Percentiles rank a stretch among this genome's conserved stretches.
These are phyloP conservation scores for Drosophila anceps DNA, from an alignment of 2,888 invertebrate genomes.

Conservation along the genomic window DNA sequence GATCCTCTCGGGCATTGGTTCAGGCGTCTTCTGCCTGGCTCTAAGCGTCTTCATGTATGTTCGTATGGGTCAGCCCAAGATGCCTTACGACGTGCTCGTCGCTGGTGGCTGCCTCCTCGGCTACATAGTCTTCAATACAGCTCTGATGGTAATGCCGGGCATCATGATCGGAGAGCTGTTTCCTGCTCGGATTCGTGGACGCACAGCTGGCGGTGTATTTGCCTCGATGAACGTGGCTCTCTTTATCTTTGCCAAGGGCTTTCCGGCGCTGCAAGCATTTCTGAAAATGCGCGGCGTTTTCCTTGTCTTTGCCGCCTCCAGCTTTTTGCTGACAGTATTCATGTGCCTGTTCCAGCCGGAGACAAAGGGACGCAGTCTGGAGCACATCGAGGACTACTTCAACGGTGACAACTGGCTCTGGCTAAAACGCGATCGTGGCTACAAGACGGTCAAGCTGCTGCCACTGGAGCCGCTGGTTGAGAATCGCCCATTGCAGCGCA, in stretches of 20 bases:
- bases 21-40: slow-evolving; percentile 88
- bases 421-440: slow-evolving; percentile 83
- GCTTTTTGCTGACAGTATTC: slow-evolving; percentile 88
- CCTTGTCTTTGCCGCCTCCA: slow-evolving; percentile 89
- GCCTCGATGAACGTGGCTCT: slow-evolving; percentile 89
- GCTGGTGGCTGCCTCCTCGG: slow-evolving; percentile 86
- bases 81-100: slow-evolving; percentile 75
- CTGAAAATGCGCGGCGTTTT: slow-evolving; percentile 90
- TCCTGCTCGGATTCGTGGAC: slow-evolving; percentile 90
- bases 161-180: slow-evolving; percentile 91
- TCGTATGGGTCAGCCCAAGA: slow-evolving; percentile 75
- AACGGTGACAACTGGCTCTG: slow-evolving; percentile 88
- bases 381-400: slow-evolving; percentile 93
- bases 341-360: slow-evolving; percentile 90
- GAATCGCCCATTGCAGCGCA: slow-evolving; percentile 10
- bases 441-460: slow-evolving; percentile 68
- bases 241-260: slow-evolving; percentile 90
- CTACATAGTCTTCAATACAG: slow-evolving; percentile 91
- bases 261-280: slow-evolving; percentile 87
- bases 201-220: slow-evolving; percentile 91
- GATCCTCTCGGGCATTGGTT: slow-evolving; percentile 89
- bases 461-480: slow-evolving; percentile 48
- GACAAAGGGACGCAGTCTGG: slow-evolving; percentile 90
- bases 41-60: slow-evolving; percentile 87
- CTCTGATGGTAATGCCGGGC: slow-evolving; percentile 91